phyloP scores from a whole-genome alignment of 2,888 invertebrate species.

The Phyllotreta cruciferae region DNA sequence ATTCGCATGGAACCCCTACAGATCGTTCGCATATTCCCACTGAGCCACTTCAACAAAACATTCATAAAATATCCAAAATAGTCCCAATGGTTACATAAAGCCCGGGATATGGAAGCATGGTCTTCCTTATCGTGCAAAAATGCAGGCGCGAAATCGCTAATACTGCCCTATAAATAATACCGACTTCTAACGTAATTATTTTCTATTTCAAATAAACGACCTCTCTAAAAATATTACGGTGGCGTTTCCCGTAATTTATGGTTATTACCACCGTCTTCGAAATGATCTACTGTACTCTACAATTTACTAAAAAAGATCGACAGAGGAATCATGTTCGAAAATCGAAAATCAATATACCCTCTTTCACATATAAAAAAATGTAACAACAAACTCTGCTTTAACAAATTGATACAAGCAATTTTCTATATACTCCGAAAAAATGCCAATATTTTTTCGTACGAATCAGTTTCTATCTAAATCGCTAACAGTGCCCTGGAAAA shows the following conservation, averaged over 20 bases:
- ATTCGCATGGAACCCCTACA: slow-evolving; percentile 28
- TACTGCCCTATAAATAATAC: slow-evolving; percentile 36
- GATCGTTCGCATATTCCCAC: slow-evolving; percentile 30
- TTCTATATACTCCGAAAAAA: too few species aligned
- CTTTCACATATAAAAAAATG: too few species aligned
- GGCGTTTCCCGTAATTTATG: slow-evolving; percentile 15
- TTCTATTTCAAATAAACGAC: slow-evolving; percentile 16
- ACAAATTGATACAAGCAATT: too few species aligned
- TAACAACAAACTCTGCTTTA: too few species aligned
- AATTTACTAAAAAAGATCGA: too few species aligned
- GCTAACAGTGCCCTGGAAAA: slow-evolving; percentile 1
- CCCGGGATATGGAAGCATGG: slow-evolving; percentile 31
- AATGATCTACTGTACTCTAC: slow-evolving; percentile 8
- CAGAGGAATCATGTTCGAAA: too few species aligned
- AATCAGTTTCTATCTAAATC: neutral
- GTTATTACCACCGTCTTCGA: slow-evolving; percentile 16
- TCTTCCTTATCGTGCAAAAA: slow-evolving; percentile 40
- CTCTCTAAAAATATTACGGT: slow-evolving; percentile 17
- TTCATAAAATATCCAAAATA: slow-evolving; percentile 42
- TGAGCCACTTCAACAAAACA: slow-evolving; percentile 37
- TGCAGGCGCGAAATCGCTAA: slow-evolving; percentile 36
- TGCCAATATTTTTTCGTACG: too few species aligned
- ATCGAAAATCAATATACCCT: too few species aligned
- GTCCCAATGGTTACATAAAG: slow-evolving; percentile 41
- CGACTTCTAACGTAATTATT: slow-evolving; percentile 25